A percentile compares a stretch with the other conserved stretches of the same genome.
phyloP scores from a whole-genome alignment of 2,888 invertebrate species.

The Phyllotreta striolata region DNA sequence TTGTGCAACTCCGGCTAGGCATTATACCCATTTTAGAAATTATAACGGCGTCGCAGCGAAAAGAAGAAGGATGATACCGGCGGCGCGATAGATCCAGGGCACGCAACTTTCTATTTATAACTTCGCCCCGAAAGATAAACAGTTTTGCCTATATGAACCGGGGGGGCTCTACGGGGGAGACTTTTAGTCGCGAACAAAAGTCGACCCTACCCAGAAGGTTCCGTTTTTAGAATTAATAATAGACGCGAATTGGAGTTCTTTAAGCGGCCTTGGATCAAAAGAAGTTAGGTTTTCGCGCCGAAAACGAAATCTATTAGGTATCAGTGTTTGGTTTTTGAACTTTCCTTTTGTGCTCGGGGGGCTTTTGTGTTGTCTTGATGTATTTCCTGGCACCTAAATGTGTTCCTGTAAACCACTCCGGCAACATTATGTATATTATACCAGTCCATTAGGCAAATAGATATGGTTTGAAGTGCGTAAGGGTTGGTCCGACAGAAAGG shows the following conservation, averaged over 20 bases:
- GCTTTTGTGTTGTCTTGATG: neutral
- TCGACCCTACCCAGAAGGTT: too few species aligned
- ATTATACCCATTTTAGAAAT: slow-evolving; percentile 17
- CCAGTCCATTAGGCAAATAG: slow-evolving; percentile 13
- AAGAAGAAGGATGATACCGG: slow-evolving; percentile 10
- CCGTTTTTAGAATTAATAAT: too few species aligned
- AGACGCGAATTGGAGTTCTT: too few species aligned
- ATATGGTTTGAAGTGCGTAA: slow-evolving; percentile 4
- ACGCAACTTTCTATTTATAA: slow-evolving; percentile 12
- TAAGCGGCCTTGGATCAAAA: too few species aligned
- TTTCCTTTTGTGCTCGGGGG: neutral
- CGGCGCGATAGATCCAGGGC: slow-evolving; percentile 4
- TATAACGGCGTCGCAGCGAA: neutral
- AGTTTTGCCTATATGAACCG: neutral
- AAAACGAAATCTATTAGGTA: too few species aligned
- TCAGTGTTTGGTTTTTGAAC: neutral
- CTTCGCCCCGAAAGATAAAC: neutral
- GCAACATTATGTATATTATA: slow-evolving; percentile 9
- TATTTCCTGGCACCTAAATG: slow-evolving; percentile 2
- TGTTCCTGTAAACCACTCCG: slow-evolving; percentile 15
- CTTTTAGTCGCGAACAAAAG: too few species aligned
- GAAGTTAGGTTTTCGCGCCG: too few species aligned
- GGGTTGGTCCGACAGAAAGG: slow-evolving; percentile 2
- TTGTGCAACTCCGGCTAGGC: slow-evolving; percentile 5
- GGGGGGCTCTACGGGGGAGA: too few species aligned